Evolutionary conservation across 2,797 vertebrate genomes (phyloP).

Genomic region (Cetoscarus ocellatus): DNA sequence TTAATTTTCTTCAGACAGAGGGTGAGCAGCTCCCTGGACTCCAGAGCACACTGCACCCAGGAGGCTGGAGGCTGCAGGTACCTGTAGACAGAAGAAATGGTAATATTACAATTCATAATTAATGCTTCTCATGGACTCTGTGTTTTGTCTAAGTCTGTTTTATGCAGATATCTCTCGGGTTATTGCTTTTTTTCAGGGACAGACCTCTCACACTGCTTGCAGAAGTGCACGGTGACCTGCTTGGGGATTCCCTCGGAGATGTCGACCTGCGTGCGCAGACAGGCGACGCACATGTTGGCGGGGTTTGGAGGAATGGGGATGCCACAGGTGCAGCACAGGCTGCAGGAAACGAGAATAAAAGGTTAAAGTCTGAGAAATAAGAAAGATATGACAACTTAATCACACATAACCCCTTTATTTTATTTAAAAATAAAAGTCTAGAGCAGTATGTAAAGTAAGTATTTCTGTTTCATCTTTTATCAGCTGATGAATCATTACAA

Average conservation of each 20-base stretch:
- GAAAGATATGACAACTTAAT: no score
- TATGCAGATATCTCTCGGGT: no score
- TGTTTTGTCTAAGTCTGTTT: no score
- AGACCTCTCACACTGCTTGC: conserved; percentile 97
- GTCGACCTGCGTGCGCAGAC: conserved; percentile 93
- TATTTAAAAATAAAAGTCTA: no score
- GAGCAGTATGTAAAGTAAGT: no score
- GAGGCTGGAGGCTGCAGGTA: conserved; percentile 95
- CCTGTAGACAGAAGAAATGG: conserved; percentile 68
- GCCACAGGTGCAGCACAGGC: conserved; percentile 96
- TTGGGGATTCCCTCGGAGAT: conserved; percentile 98
- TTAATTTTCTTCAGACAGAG: conserved; percentile 98
- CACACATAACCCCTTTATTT: no score
- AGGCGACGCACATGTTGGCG: conserved; percentile 97
- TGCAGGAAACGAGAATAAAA: conserved; percentile 68
- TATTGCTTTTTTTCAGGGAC: background rate
- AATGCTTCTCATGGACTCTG: no score
- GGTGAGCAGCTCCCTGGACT: conserved; percentile 94
- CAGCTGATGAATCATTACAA: no score
- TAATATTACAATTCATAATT: background rate
- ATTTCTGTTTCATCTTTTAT: no score
- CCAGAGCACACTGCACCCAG: conserved; percentile 94
- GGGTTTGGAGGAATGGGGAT: conserved; percentile 93
- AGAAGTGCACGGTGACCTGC: conserved; percentile 93
- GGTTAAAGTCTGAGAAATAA: background rate